A percentile compares a stretch with the other conserved stretches of the same genome.
phyloP scores from a whole-genome alignment of 2,113 vertebrate species.

The Ursus arctos region DNA sequence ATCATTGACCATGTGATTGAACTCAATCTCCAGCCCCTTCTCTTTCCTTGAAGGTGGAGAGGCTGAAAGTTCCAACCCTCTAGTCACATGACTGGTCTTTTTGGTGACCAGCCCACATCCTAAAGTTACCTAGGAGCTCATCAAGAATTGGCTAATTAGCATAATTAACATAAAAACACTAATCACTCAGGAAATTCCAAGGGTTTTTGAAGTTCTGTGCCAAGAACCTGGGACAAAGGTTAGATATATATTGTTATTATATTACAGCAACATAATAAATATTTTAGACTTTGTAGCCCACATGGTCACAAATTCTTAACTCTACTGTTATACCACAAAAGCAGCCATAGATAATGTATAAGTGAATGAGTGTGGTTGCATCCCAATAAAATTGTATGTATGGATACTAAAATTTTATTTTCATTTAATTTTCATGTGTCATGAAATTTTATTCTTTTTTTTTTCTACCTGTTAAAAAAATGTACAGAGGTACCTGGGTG shows the following conservation, averaged over 20 bases:
- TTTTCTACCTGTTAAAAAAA: neutral
- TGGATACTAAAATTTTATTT: neutral
- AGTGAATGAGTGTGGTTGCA: neutral
- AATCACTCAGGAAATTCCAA: neutral
- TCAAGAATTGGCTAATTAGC: neutral
- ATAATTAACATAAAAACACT: neutral
- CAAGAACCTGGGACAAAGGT: neutral
- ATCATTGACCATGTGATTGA: neutral
- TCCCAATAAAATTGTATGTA: neutral
- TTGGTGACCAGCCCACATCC: neutral
- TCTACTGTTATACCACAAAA: neutral
- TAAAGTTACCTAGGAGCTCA: neutral
- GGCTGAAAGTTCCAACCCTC: neutral
- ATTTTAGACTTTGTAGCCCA: neutral
- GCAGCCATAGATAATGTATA: neutral
- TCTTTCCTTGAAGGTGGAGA: neutral
- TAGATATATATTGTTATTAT: neutral
- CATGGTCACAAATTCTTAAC: neutral
- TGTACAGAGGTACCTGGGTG: neutral
- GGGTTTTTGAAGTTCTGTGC: neutral
- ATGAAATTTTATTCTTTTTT: constrained; percentile 38
- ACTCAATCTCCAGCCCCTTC: neutral
- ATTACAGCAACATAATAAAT: neutral
- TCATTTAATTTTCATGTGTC: neutral
- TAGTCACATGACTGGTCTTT: neutral